Percentiles rank a stretch among this genome's conserved stretches.
phyloP scores from a whole-genome alignment of 92 coral and sea anemone genomes.

The Parazoanthus darwini region DNA sequence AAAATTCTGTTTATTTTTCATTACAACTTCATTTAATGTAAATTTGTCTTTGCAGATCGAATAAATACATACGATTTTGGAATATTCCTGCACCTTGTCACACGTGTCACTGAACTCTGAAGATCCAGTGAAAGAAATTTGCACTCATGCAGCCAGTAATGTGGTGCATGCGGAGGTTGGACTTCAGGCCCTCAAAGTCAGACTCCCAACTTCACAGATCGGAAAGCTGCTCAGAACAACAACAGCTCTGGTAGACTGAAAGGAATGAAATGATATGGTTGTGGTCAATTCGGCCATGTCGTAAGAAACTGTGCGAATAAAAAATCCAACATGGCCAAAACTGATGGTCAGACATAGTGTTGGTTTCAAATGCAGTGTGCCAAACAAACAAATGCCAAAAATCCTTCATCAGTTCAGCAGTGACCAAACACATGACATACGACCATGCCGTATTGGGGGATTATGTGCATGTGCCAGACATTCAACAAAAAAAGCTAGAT shows the following conservation, averaged over 20 bases:
- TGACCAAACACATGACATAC: slow-evolving; percentile 61
- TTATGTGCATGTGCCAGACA: slow-evolving; percentile 60
- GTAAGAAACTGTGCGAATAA: slow-evolving; percentile 46
- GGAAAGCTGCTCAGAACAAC: slow-evolving; percentile 12
- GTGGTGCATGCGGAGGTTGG: slow-evolving; percentile 23
- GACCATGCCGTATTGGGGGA: slow-evolving; percentile 55
- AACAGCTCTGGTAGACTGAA: slow-evolving; percentile 1
- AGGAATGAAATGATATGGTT: slow-evolving; percentile 34
- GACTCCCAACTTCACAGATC: not conserved
- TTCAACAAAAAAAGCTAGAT: slow-evolving; percentile 55
- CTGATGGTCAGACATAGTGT: slow-evolving; percentile 50
- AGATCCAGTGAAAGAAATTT: slow-evolving; percentile 11
- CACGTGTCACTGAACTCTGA: too few species aligned
- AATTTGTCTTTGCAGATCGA: too few species aligned
- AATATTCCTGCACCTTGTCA: too few species aligned
- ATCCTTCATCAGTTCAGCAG: slow-evolving; percentile 80
- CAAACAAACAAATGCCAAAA: slow-evolving; percentile 1
- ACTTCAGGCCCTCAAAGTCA: slow-evolving; percentile 34
- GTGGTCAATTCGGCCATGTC: slow-evolving; percentile 36
- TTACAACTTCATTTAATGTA: too few species aligned
- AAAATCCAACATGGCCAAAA: slow-evolving; percentile 60
- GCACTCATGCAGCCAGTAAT: slow-evolving; percentile 20
- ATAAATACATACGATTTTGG: too few species aligned
- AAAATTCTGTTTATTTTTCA: too few species aligned
- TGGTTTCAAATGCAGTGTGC: slow-evolving; percentile 51